Evolutionary conservation across 64 coral and sea anemone species (phyloP).

Genomic region (Acropora yongei): DNA sequence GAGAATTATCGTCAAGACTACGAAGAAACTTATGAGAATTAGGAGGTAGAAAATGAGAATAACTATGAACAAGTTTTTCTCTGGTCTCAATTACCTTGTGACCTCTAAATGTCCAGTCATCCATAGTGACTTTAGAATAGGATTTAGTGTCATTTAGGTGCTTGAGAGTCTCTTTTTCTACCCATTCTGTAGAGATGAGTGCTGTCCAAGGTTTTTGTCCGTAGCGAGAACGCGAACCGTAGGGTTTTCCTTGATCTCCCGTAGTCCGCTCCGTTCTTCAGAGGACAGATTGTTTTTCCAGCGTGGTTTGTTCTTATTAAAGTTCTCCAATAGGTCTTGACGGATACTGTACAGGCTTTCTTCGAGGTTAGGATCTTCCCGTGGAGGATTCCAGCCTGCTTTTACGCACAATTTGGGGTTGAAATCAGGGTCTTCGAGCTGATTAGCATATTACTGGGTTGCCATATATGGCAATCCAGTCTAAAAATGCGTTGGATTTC

Average conservation of each 20-base stretch:
- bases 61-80: too few species aligned
- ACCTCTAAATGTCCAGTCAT: too few species aligned
- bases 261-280: background rate
- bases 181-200: slow-evolving; percentile 64
- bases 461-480: too few species aligned
- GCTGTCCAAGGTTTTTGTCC: slow-evolving; percentile 66
- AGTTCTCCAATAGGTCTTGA: slow-evolving; percentile 28
- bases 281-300: too few species aligned
- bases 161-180: slow-evolving; percentile 59
- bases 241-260: background rate
- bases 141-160: background rate
- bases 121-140: too few species aligned
- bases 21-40: too few species aligned
- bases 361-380: slow-evolving; percentile 26
- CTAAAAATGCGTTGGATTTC: too few species aligned
- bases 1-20: too few species aligned
- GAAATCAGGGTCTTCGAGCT: slow-evolving; percentile 6
- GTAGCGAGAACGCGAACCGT: background rate
- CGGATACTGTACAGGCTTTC: slow-evolving; percentile 22
- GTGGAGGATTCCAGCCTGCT: slow-evolving; percentile 33
- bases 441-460: background rate
- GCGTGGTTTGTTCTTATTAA: too few species aligned
- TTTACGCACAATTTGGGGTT: slow-evolving; percentile 34
- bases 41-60: too few species aligned
- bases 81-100: too few species aligned